phyloP scores from a whole-genome alignment of 2,113 vertebrate species.

The Lycocorax pyrrhopterus region DNA sequence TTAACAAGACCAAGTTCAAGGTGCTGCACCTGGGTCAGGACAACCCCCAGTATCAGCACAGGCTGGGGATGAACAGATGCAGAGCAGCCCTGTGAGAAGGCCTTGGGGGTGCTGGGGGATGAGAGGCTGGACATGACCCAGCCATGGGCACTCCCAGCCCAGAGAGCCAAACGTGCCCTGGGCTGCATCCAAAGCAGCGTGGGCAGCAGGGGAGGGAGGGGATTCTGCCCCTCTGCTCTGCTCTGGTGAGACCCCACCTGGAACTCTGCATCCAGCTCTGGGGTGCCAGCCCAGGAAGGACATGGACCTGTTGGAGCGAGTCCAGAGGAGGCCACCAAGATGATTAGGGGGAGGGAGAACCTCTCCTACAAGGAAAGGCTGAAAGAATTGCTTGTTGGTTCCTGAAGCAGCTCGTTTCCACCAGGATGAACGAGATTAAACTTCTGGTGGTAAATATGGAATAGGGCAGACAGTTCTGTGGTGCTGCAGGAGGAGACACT shows the following conservation, averaged over 20 bases:
- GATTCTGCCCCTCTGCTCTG: neutral
- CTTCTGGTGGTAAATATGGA: accelerated
- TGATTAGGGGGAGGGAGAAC: accelerated
- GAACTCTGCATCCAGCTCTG: neutral
- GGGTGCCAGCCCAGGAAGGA: neutral
- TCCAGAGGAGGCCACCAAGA: neutral
- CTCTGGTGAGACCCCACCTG: neutral
- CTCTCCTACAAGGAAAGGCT: neutral
- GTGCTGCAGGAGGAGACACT: accelerated
- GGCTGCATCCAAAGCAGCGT: neutral
- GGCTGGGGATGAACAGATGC: neutral
- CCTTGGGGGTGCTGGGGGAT: neutral
- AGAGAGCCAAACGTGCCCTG: neutral
- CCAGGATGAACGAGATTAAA: neutral
- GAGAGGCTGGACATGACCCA: neutral
- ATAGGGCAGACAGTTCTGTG: neutral
- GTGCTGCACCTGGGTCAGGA: neutral
- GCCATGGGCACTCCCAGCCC: neutral
- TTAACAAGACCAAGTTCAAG: accelerated
- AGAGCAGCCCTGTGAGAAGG: neutral
- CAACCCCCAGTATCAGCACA: accelerated
- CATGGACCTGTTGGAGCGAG: accelerated
- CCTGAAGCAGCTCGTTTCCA: neutral
- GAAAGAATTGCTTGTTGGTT: neutral
- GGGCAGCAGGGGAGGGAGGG: neutral